phyloP scores from a whole-genome alignment of 2,888 invertebrate genomes.

The Drepana falcataria region DNA sequence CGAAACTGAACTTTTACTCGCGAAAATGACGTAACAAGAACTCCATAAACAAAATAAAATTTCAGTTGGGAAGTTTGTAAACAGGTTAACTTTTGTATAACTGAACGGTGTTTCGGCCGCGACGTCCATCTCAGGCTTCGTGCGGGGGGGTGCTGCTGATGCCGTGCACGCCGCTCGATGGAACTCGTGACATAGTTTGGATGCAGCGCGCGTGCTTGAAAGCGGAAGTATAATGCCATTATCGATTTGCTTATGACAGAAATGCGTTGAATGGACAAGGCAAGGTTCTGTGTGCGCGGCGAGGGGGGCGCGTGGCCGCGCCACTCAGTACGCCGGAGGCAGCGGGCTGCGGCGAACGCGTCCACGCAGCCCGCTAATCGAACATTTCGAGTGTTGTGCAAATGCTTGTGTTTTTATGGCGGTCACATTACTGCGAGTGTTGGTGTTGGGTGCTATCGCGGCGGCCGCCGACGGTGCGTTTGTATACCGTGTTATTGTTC shows the following conservation, averaged over 20 bases:
- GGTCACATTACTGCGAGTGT: slow-evolving; percentile 86
- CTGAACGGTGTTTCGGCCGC: neutral
- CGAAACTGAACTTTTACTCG: no score
- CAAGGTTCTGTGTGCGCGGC: slow-evolving; percentile 37
- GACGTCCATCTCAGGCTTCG: slow-evolving; percentile 9
- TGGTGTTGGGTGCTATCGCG: slow-evolving; percentile 74
- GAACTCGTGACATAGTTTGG: slow-evolving; percentile 56
- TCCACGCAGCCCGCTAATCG: slow-evolving; percentile 71
- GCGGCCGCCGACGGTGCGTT: slow-evolving; percentile 71
- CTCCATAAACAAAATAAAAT: neutral
- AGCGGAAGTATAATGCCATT: slow-evolving; percentile 77
- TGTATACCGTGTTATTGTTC: slow-evolving; percentile 33
- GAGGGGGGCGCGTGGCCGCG: slow-evolving; percentile 22
- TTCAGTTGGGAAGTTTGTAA: slow-evolving; percentile 1
- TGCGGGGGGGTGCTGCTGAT: slow-evolving; percentile 5
- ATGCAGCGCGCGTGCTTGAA: slow-evolving; percentile 68
- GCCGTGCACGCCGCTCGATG: slow-evolving; percentile 20
- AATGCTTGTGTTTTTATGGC: slow-evolving; percentile 88
- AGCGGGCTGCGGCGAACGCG: slow-evolving; percentile 62
- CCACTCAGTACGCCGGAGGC: slow-evolving; percentile 57
- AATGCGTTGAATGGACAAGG: slow-evolving; percentile 75
- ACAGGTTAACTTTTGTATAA: neutral
- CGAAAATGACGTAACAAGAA: no score
- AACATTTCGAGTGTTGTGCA: slow-evolving; percentile 74
- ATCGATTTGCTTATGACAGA: slow-evolving; percentile 77